Conservation (phyloP, 2,113 vertebrate species). For the Pluvianellus socialis region DNA sequence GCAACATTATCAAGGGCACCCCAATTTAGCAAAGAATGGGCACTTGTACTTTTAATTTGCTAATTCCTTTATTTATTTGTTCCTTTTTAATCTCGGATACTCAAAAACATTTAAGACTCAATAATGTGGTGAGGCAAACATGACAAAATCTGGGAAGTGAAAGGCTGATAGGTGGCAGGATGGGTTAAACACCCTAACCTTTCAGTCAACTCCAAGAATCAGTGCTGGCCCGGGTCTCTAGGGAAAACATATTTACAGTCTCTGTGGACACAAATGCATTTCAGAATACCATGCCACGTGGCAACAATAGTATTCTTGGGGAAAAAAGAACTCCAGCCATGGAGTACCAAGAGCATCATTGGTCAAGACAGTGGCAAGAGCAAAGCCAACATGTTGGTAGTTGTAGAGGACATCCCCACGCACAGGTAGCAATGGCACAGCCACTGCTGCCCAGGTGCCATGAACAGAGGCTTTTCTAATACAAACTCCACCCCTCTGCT, state of each 20-base stretch:
- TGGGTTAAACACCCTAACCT: neutral
- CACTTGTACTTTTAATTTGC: neutral
- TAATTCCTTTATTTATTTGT: neutral
- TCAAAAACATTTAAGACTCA: neutral
- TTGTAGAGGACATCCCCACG: neutral
- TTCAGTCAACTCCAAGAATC: neutral
- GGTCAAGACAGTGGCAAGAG: neutral
- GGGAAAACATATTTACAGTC: rapidly evolving
- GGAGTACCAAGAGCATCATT: neutral
- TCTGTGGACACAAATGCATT: neutral
- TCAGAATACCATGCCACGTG: neutral
- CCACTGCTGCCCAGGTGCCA: neutral
- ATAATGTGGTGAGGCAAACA: neutral
- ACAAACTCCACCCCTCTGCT: neutral
- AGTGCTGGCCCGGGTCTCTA: neutral
- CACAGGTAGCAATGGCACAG: neutral
- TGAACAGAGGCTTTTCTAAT: rapidly evolving
- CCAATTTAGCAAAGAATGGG: neutral
- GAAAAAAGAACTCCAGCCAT: neutral
- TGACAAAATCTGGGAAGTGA: neutral
- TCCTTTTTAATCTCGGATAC: neutral
- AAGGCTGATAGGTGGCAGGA: neutral
- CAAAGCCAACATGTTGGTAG: neutral
- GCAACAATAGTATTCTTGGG: neutral
- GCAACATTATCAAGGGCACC: neutral